A percentile compares a stretch with the other conserved stretches of the same genome.
Evolutionary conservation across 2,113 vertebrate species (phyloP).

Genomic region (Sula dactylatra): DNA sequence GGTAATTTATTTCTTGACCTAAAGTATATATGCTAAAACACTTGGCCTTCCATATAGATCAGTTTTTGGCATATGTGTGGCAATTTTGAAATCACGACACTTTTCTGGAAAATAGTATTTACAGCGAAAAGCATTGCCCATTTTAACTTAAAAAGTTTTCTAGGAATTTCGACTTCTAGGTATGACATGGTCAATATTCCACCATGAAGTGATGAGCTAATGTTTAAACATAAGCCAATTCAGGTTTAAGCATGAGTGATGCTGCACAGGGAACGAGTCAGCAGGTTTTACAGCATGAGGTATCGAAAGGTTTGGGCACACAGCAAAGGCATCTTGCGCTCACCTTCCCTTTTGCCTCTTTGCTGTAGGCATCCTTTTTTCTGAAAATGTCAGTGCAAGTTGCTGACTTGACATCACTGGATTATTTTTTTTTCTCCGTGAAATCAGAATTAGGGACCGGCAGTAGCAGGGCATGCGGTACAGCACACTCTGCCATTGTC

Average conservation of each 20-base stretch:
- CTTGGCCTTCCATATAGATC: not conserved
- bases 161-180: not conserved
- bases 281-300: not conserved
- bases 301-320: not conserved
- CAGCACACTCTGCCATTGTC: not conserved
- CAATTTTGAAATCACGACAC: not conserved
- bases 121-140: not conserved
- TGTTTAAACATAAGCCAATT: not conserved
- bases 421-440: not conserved
- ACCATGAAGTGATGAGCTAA: not conserved
- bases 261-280: not conserved
- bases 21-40: not conserved
- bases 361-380: not conserved
- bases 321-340: accelerated
- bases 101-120: not conserved
- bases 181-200: not conserved
- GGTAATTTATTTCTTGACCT: not conserved
- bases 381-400: not conserved
- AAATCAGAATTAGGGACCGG: not conserved
- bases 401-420: not conserved
- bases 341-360: not conserved
- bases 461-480: accelerated
- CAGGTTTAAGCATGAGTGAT: not conserved
- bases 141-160: not conserved
- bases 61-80: not conserved